Conservation (phyloP, 1,140 invertebrate genomes). For the Drosophila novamexicana region DNA sequence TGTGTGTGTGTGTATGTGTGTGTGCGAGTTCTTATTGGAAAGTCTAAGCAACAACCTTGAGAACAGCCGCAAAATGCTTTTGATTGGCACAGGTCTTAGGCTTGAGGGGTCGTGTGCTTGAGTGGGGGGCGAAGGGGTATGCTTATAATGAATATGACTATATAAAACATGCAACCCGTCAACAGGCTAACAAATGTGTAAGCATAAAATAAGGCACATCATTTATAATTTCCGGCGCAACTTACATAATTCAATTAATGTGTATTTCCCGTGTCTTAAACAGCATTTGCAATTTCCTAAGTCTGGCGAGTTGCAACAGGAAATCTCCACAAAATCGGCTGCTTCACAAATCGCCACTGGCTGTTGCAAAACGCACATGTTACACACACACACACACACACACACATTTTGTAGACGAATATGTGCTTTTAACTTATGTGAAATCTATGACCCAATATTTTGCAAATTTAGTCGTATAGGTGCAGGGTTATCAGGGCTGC, state of each 20-base stretch:
- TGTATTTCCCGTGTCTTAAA: constrained; percentile 64
- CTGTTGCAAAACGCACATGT: constrained; percentile 36
- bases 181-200: constrained; percentile 24
- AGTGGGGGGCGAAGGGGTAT: neutral
- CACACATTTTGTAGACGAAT: neutral
- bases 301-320: constrained; percentile 37
- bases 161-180: constrained; percentile 28
- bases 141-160: constrained; percentile 25
- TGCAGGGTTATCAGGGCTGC: too few species aligned
- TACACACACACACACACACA: constrained; percentile 18
- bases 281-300: constrained; percentile 44
- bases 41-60: constrained; percentile 72
- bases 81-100: constrained; percentile 51
- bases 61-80: constrained; percentile 60
- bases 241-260: constrained; percentile 77
- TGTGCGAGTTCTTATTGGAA: constrained; percentile 75
- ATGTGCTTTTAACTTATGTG: constrained; percentile 7
- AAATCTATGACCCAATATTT: constrained; percentile 31
- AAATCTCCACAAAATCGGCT: constrained; percentile 47
- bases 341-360: constrained; percentile 42
- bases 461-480: constrained; percentile 33
- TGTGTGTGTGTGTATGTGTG: constrained; percentile 17
- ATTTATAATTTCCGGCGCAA: constrained; percentile 76
- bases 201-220: constrained; percentile 75
- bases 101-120: constrained; percentile 8